Evolutionary conservation across 2,888 invertebrate species (phyloP), one percentile per base, ranked within the genome.

Genomic region (Hipparchia sbordonii): DNA sequence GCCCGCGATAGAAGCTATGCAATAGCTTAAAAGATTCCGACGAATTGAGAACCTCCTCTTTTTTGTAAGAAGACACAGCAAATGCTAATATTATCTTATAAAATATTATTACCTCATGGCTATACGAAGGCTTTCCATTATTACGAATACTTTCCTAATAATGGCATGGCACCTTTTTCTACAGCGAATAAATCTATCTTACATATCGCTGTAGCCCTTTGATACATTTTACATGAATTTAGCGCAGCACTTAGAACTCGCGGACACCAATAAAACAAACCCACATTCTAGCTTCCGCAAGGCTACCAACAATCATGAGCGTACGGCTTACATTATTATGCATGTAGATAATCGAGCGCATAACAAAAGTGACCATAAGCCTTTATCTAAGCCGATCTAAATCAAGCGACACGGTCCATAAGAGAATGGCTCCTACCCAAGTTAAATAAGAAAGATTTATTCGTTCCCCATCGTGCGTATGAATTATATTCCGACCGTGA

Each of bases 401-500:
- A 80, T 81, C 79, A 77, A 78, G 75, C 78, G 79, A 79, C 77
- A 81, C 79, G 77, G 74, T 77, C 76, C 76, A 77, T 80, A 80
- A 78, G 76, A 76, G 78, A 80, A 80, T 77, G 77, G 77, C 74
- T 77, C 52, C 70, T 70, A 73, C 54, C 67, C 67, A 71, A 74
- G 73, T 74, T 76, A 75, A 79, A 76, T 80, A 79, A 78, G 79
- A 74, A 78, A 81, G 82, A 83, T 83, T 82, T 80, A 82, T 81
- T 79, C 74, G 59, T 56, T 60, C 77, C 77, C 74, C 77, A 78
- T 74, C 77, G 75, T 80, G 77, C 77, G 79, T 80, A 80, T 79
- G 83, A 80, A 79, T 82, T 78, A 81, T 78, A 79, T 80, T 63
- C 71, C 23, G 66, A 80, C 83, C 85, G 85, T 90, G 90, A 90